Percentiles rank a stretch among this genome's conserved stretches.
phyloP scores from a whole-genome alignment of 2,888 invertebrate genomes.

The Tortricodes alternella region DNA sequence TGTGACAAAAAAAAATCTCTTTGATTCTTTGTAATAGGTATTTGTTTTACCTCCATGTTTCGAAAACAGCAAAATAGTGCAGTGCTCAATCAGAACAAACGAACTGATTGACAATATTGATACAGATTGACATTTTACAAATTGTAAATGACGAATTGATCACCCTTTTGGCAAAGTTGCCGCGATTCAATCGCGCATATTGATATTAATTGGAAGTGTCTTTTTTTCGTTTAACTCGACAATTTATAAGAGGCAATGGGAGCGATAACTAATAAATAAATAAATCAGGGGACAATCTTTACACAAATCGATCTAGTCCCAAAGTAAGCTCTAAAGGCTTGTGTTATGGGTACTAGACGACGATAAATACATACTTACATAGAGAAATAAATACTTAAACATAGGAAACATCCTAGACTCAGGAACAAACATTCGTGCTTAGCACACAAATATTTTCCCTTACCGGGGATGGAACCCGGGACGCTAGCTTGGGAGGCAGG shows the following conservation, averaged over 20 bases:
- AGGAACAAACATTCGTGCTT: too few relatives aligned
- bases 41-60: not conserved
- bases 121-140: slow-evolving; percentile 77
- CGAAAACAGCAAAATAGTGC: slow-evolving; percentile 19
- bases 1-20: too few relatives aligned
- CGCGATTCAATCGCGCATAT: slow-evolving; percentile 52
- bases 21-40: not conserved
- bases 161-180: slow-evolving; percentile 56
- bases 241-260: slow-evolving; percentile 10
- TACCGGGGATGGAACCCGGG: too few relatives aligned
- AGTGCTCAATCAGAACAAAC: slow-evolving; percentile 2
- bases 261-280: slow-evolving; percentile 1
- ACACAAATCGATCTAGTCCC: too few relatives aligned
- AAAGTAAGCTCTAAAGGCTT: too few relatives aligned
- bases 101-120: slow-evolving; percentile 46
- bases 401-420: too few relatives aligned
- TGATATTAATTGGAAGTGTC: slow-evolving; percentile 58
- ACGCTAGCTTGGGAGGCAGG: too few relatives aligned
- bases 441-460: too few relatives aligned
- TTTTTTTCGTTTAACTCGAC: slow-evolving; percentile 33
- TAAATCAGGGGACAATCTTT: not conserved
- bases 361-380: too few relatives aligned
- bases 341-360: too few relatives aligned
- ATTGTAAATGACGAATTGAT: slow-evolving; percentile 81
- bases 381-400: too few relatives aligned